phyloP scores from a whole-genome alignment of 2,797 vertebrate species.

The Merluccius polli region DNA sequence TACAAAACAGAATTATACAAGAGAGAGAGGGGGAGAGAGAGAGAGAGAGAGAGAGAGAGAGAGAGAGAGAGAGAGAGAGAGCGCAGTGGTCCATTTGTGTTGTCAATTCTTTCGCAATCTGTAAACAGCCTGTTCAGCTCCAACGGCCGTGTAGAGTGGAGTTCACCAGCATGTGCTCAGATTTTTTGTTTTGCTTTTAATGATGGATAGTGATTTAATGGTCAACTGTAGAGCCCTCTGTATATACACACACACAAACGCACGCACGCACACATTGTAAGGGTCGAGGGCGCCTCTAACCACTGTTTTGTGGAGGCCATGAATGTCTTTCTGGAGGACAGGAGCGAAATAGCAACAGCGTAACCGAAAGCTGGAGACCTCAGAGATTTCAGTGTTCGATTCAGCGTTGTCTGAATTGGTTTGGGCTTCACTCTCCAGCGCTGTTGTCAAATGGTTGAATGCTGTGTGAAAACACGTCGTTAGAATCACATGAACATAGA shows the following conservation, averaged over 20 bases:
- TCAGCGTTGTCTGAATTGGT: neutral
- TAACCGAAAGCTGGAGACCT: neutral
- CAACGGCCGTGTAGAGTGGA: constrained; percentile 34
- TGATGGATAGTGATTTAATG: constrained; percentile 56
- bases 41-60: too few species aligned
- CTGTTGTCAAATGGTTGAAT: neutral
- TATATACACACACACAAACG: neutral
- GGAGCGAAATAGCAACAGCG: neutral
- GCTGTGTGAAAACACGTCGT: too few species aligned
- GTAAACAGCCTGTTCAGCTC: constrained; percentile 57
- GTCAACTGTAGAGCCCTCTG: constrained; percentile 23
- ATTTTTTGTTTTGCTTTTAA: neutral
- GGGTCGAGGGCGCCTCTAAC: neutral
- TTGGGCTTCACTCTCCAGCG: neutral
- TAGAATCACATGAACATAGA: too few species aligned
- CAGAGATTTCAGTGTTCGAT: neutral
- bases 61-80: neutral
- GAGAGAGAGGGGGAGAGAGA: too few species aligned
- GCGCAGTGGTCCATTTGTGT: constrained; percentile 46
- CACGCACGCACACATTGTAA: neutral
- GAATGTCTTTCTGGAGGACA: neutral
- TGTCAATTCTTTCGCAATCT: constrained; percentile 43
- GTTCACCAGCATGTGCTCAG: constrained; percentile 38
- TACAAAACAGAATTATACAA: constrained; percentile 7
- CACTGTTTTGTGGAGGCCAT: neutral